A percentile compares a stretch with the other conserved stretches of the same genome.
Evolutionary conservation across 2,113 vertebrate species (phyloP).

Genomic region (Semnornis frantzii): DNA sequence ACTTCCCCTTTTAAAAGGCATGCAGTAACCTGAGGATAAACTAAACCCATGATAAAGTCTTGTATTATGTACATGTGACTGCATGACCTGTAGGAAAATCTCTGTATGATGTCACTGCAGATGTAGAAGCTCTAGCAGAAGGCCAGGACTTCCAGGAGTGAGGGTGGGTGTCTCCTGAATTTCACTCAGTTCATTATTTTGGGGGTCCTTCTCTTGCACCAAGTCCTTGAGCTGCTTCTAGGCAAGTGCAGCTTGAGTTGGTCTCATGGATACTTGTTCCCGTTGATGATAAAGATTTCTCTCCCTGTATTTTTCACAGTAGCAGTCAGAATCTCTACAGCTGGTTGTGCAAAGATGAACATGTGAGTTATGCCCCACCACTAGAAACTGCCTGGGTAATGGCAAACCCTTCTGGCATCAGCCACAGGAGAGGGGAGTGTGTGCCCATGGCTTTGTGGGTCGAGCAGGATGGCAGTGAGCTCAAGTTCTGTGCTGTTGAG

Average conservation of each 20-base stretch:
- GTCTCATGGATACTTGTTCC: neutral
- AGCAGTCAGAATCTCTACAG: neutral
- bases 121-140: neutral
- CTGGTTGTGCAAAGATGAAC: neutral
- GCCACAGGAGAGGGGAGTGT: neutral
- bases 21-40: constrained; percentile 57
- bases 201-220: too few relatives aligned
- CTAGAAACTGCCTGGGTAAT: neutral
- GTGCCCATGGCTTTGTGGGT: neutral
- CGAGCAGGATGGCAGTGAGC: accelerated
- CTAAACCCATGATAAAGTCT: constrained; percentile 44
- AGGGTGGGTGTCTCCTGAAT: neutral
- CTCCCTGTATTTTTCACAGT: neutral
- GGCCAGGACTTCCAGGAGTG: neutral
- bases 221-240: neutral
- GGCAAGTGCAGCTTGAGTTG: neutral
- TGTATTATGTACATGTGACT: constrained; percentile 48
- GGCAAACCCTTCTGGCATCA: neutral
- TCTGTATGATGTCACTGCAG: constrained; percentile 17
- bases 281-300: neutral
- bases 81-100: constrained; percentile 43
- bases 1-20: constrained; percentile 27
- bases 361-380: too few relatives aligned
- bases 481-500: neutral
- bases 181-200: neutral